Evolutionary conservation across 2,797 vertebrate species (phyloP).

Genomic region (Liparis tanakae): DNA sequence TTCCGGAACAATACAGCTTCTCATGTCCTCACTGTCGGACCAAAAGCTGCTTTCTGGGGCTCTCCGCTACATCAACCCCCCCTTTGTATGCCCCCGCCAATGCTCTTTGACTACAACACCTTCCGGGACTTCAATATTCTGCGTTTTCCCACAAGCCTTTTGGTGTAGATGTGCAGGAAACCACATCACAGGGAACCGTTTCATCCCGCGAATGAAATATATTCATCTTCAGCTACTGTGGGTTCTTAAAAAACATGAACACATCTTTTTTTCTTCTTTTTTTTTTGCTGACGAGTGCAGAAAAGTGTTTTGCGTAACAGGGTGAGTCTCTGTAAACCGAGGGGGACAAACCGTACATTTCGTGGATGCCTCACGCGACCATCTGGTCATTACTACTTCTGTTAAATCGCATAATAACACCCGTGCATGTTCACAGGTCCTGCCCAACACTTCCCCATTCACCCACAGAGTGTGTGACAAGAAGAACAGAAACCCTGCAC

Average conservation of each 20-base stretch:
- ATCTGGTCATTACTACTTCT: slow-evolving; percentile 54
- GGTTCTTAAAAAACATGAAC: slow-evolving; percentile 26
- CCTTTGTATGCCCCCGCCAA: neutral
- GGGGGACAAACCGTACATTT: slow-evolving; percentile 43
- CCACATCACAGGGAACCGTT: neutral
- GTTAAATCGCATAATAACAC: slow-evolving; percentile 47
- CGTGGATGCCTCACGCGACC: slow-evolving; percentile 32
- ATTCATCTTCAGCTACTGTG: neutral
- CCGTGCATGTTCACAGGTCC: slow-evolving; percentile 5
- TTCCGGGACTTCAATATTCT: neutral
- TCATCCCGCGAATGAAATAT: neutral
- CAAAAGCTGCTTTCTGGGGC: slow-evolving; percentile 48
- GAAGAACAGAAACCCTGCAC: slow-evolving; percentile 16
- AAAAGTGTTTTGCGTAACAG: slow-evolving; percentile 33
- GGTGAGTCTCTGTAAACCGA: slow-evolving; percentile 15
- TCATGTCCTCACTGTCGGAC: slow-evolving; percentile 35
- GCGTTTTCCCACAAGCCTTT: neutral
- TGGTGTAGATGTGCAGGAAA: neutral
- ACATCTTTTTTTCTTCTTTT: too few species aligned
- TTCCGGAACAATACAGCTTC: slow-evolving; percentile 58
- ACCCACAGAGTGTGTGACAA: slow-evolving; percentile 3
- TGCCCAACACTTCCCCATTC: slow-evolving; percentile 54
- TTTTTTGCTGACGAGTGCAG: slow-evolving; percentile 65
- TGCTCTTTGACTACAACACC: neutral
- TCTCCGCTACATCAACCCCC: neutral